Conservation (phyloP, 2,797 vertebrate species). For the Dicrostonyx torquatus region DNA sequence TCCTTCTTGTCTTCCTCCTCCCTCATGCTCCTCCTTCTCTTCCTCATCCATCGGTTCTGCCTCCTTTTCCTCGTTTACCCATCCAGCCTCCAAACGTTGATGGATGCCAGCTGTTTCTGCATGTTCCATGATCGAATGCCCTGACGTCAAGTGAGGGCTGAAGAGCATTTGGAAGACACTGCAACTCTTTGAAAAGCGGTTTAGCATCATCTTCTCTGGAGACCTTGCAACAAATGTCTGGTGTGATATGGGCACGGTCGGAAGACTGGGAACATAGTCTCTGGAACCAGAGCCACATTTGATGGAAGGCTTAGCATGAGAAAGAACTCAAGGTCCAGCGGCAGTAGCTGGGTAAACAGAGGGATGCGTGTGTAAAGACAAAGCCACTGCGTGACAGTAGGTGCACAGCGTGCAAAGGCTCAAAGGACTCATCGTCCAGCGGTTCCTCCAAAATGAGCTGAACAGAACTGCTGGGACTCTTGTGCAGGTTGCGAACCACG, state of each 20-base stretch:
- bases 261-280: background rate
- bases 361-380: background rate
- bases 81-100: background rate
- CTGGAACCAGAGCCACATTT: background rate
- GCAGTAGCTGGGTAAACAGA: background rate
- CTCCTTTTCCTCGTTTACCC: too few species aligned
- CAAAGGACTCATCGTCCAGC: background rate
- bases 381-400: background rate
- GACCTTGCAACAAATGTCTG: background rate
- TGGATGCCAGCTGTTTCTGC: background rate
- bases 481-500: background rate
- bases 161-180: background rate
- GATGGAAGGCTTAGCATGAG: background rate
- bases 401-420: fast-evolving
- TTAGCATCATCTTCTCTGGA: background rate
- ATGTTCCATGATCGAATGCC: background rate
- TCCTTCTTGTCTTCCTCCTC: background rate
- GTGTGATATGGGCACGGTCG: fast-evolving
- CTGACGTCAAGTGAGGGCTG: background rate
- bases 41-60: background rate
- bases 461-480: too few species aligned
- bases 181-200: background rate
- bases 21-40: background rate
- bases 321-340: background rate
- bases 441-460: background rate